Base-by-base conservation (phyloP, 2,888 invertebrate species). In the Thymelicus acteon region DNA sequence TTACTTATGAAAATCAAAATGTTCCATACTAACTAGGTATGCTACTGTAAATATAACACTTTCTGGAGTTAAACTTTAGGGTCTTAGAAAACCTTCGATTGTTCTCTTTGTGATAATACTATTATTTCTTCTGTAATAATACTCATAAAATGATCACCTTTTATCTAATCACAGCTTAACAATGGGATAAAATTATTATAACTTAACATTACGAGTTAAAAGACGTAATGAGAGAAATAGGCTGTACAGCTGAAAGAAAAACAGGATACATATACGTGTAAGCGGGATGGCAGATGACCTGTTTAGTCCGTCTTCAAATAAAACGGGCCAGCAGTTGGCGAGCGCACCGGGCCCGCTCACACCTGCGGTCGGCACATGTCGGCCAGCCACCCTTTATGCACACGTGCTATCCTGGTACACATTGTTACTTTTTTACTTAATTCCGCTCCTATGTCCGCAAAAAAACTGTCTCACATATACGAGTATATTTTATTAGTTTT, bases 311-410 rank as follows among this genome's bases (percentile, higher is more conserved):
- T 52, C 52, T 68, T 68, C 52, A 68, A 60, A 66, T 40, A 67
- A 70, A 72, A 73, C 60, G 65, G 63, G 72, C 58, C 71, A 69
- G 77, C 81, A 80, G 81, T 80, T 81, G 81, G 78, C 73, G 73
- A 72, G 67, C 72, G 75, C 78, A 78, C 80, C 77, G 79, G 80
- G 79, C 77, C 71, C 77, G 72, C 31, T 31, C 31, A 31, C 85
- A 84, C 83, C 84, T 84, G 80, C 78, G 80, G 76, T 68, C 58
- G 63, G 76, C 84, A 82, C 79, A 82, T 82, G 82, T 76, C 73
- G 72, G 60, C 72, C 72, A 72, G 65, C 72, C 72, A 71, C 72
- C 72, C 72, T 75, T 77, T 77, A 73, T 74, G 77, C 71, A 78
- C 79, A 78, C 80, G 80, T 76, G 80, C 77, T 71, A 68, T 69